These are phyloP conservation scores for Harpagoxenus sublaevis DNA, from an alignment of 2,888 invertebrate genomes.

Conservation along the genomic window DNA sequence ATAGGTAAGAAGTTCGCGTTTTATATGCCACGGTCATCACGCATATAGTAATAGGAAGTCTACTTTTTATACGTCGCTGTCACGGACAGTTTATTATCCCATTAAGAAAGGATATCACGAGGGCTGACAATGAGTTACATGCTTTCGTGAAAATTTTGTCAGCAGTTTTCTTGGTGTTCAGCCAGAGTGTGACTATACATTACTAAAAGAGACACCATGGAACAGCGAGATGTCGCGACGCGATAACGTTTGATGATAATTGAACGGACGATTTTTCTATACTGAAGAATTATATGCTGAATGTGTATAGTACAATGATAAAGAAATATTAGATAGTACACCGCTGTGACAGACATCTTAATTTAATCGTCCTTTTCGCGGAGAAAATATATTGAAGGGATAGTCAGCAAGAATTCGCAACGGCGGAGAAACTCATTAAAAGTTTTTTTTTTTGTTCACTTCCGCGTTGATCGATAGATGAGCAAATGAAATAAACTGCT, in stretches of 20 bases:
- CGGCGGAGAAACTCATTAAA: constrained; percentile 56
- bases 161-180: constrained; percentile 71
- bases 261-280: constrained; percentile 4
- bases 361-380: not conserved
- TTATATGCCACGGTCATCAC: constrained; percentile 17
- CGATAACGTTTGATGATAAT: constrained; percentile 26
- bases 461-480: constrained; percentile 17
- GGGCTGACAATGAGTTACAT: constrained; percentile 62
- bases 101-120: constrained; percentile 63
- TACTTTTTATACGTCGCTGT: constrained; percentile 46
- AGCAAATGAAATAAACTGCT: constrained; percentile 60
- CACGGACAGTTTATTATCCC: constrained; percentile 60
- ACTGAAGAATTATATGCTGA: constrained; percentile 29
- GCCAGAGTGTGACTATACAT: constrained; percentile 61
- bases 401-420: constrained; percentile 3
- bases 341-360: not conserved
- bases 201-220: constrained; percentile 34
- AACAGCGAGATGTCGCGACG: constrained; percentile 37
- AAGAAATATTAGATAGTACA: not conserved
- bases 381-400: not conserved
- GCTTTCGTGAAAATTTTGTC: constrained; percentile 69
- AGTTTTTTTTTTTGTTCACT: constrained; percentile 42
- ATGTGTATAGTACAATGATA: not conserved
- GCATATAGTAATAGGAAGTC: not conserved
- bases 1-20: constrained; percentile 24